Conservation (phyloP, 2,113 vertebrate genomes). For the Caranx melampygus region DNA sequence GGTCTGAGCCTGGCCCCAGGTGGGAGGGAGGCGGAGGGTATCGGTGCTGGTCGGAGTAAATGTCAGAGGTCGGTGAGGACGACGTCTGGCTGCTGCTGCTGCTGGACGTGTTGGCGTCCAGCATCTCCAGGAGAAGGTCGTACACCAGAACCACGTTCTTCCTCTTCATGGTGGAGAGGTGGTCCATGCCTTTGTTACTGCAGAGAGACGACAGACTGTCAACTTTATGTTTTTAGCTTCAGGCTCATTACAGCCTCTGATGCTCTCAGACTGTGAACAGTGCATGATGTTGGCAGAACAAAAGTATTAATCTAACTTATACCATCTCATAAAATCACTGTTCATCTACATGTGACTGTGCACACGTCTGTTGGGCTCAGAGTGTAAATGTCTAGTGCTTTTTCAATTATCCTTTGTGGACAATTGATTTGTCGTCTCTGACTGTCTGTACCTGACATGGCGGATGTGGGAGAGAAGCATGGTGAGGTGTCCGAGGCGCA, state of each 20-base stretch:
- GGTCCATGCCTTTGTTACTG: constrained; percentile 99
- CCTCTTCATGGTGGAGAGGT: constrained; percentile 96
- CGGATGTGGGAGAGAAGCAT: constrained; percentile 97
- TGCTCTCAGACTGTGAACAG: no score
- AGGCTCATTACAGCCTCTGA: no score
- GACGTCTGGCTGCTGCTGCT: constrained; percentile 83
- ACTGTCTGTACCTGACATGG: constrained; percentile 89
- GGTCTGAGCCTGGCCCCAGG: constrained; percentile 8
- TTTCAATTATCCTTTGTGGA: not conserved
- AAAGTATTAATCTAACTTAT: no score
- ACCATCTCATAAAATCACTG: no score
- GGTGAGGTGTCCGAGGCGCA: constrained; percentile 91
- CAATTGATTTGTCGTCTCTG: no score
- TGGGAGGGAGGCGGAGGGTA: constrained; percentile 7
- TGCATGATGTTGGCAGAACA: no score
- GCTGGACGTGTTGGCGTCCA: constrained; percentile 90
- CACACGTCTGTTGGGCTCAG: not conserved
- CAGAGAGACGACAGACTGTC: not conserved
- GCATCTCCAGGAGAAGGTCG: constrained; percentile 95
- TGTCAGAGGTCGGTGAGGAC: constrained; percentile 23
- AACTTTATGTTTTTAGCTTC: no score
- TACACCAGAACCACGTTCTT: constrained; percentile 95
- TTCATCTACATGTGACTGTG: not conserved
- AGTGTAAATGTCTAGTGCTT: not conserved
- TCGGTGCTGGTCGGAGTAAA: constrained; percentile 43